Conservation (phyloP, 2,113 vertebrate species). For the Axis porcinus region DNA sequence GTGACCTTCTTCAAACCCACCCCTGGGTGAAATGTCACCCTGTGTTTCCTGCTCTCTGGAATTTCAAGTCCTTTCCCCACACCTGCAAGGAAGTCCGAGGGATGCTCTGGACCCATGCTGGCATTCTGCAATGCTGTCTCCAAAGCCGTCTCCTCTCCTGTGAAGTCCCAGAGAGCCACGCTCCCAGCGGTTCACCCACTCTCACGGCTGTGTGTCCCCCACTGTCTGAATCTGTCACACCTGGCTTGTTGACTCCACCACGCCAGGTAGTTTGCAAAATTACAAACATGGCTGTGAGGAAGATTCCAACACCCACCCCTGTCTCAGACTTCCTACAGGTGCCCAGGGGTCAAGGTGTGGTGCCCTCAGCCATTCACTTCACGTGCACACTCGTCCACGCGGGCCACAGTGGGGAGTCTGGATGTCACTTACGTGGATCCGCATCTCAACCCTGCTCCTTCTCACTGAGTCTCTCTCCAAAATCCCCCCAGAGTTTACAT, state of each 20-base stretch:
- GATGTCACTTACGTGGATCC: accelerated
- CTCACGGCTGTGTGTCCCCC: accelerated
- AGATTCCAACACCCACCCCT: accelerated
- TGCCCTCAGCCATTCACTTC: accelerated
- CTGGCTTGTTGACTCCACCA: no score
- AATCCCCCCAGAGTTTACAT: accelerated
- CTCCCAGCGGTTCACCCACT: accelerated
- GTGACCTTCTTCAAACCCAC: background rate
- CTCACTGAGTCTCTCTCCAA: accelerated
- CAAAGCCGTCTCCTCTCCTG: background rate
- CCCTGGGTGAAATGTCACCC: background rate
- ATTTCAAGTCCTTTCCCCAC: background rate
- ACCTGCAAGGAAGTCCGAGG: background rate
- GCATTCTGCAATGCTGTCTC: background rate
- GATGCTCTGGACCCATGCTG: background rate
- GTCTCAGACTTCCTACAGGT: background rate
- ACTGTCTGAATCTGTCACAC: accelerated
- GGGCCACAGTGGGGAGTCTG: accelerated
- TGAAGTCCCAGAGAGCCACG: background rate
- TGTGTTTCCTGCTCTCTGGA: background rate
- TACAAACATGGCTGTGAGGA: background rate
- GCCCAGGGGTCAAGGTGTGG: background rate
- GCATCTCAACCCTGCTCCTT: accelerated
- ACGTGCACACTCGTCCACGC: accelerated
- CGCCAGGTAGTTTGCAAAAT: background rate